Evolutionary conservation across 2,797 vertebrate genomes (phyloP), one percentile per base, ranked within the genome.

Genomic region (Pteropus rufus): DNA sequence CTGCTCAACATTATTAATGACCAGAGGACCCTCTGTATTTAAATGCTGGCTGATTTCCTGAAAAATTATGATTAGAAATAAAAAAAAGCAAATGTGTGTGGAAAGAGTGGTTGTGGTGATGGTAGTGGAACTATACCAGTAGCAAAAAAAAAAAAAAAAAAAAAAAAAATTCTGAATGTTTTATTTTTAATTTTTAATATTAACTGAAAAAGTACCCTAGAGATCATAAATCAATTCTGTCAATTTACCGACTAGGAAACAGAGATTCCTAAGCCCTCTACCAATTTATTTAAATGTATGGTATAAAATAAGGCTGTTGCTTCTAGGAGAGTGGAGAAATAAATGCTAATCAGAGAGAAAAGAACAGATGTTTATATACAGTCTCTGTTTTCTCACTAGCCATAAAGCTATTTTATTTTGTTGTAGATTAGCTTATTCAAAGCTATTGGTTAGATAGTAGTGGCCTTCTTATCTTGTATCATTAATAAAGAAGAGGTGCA

Each of bases 121-220:
- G 8, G 5, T 84, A 70, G 26, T 41, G 15, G 67, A 26, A 72
- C 9, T 52, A 21, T n/a, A 65, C 4, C 72, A 19, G 4, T n/a
- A 56, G 7, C 44, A 34, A 34, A 34, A 34, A 34, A 34, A 34
- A 34, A 73, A 83, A 79, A 65, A 39, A 49, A 58, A 8, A n/a
- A 83, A 79, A 60, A 39, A 7, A 12, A 75, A 54, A 10, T 54
- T 91, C 52, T 65, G 46, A 23, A 65, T 79, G 7, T 41, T 65
- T 93, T 64, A 36, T 58, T 95, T 85, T 91, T 49, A 96, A 84
- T 81, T 73, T 52, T 65, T 73, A 83, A 41, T 89, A 4, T 93
- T 64, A 76, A 36, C n/a, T 10, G 19, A 46, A 44, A 34, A 70
- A 44, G 5, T 7, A 62, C 4, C n/a, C 4, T 4, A 24, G 52